A percentile compares a stretch with the other conserved stretches of the same genome.
Evolutionary conservation across 2,113 vertebrate genomes (phyloP).

Genomic region (Tricholaema leucomelas): DNA sequence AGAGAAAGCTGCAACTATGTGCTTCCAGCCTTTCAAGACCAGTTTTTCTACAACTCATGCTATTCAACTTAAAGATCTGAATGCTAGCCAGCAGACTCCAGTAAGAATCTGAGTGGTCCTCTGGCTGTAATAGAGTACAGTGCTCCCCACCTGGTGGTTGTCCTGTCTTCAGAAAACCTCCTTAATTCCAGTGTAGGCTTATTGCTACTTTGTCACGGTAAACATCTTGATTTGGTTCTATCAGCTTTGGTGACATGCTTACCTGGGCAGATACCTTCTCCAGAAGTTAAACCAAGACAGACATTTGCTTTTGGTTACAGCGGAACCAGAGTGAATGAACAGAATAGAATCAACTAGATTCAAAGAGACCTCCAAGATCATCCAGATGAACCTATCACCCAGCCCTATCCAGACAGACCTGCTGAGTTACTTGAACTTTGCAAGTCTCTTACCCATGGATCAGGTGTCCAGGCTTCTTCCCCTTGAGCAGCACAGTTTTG

Average conservation of each 20-base stretch:
- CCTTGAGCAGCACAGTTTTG: background rate
- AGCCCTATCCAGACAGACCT: too few relatives aligned
- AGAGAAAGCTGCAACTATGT: background rate
- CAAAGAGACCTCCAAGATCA: too few relatives aligned
- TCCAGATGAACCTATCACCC: too few relatives aligned
- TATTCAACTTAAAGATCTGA: background rate
- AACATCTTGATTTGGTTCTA: rapidly evolving
- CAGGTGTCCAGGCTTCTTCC: background rate
- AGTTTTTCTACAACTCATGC: background rate
- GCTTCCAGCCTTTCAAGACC: background rate
- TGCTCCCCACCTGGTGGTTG: background rate
- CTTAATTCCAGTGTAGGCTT: background rate
- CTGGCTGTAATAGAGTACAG: background rate
- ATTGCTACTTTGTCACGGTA: background rate
- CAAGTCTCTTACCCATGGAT: background rate
- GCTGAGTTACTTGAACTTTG: background rate
- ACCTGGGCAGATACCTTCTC: background rate
- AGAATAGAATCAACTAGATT: too few relatives aligned
- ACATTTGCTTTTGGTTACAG: rapidly evolving
- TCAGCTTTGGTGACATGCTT: background rate
- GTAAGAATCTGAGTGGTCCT: background rate
- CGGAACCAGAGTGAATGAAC: background rate
- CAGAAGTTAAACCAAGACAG: background rate
- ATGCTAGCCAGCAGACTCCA: background rate
- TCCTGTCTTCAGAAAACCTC: background rate